These are phyloP conservation scores for Upupa epops DNA, from an alignment of 2,113 vertebrate species.

Conservation along the genomic window DNA sequence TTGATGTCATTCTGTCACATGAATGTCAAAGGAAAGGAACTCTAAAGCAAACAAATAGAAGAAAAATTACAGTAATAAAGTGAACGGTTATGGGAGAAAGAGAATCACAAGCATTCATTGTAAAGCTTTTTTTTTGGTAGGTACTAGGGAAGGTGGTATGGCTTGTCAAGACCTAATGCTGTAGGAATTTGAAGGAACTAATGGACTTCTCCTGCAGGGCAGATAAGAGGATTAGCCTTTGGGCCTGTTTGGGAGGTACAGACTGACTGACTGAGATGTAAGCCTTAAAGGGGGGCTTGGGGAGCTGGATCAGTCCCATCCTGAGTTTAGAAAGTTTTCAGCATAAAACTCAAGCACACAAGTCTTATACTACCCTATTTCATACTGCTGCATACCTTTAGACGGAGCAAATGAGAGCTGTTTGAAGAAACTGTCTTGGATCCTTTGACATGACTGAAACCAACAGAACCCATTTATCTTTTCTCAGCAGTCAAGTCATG, in stretches of 20 bases:
- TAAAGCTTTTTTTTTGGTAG: background rate
- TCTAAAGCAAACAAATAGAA: slow-evolving; percentile 43
- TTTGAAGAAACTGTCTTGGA: background rate
- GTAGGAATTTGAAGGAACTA: background rate
- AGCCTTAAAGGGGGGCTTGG: background rate
- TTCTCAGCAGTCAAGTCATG: background rate
- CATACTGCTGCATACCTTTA: background rate
- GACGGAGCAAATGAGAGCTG: background rate
- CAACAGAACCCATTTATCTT: background rate
- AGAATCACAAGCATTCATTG: background rate
- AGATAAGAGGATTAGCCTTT: background rate
- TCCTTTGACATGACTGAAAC: background rate
- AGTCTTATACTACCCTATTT: background rate
- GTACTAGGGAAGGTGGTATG: background rate
- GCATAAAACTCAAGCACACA: background rate
- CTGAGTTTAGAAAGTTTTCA: background rate
- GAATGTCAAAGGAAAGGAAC: background rate
- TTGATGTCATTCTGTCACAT: slow-evolving; percentile 30
- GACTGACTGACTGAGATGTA: background rate
- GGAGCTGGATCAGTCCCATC: background rate
- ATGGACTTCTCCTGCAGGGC: background rate
- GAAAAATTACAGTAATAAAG: slow-evolving; percentile 42
- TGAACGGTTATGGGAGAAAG: background rate
- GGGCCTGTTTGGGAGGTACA: background rate
- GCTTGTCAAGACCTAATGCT: background rate